Percentiles rank a stretch among this genome's conserved stretches.
Evolutionary conservation across 2,888 invertebrate genomes (phyloP).

Genomic region (Deroplatys truncata): DNA sequence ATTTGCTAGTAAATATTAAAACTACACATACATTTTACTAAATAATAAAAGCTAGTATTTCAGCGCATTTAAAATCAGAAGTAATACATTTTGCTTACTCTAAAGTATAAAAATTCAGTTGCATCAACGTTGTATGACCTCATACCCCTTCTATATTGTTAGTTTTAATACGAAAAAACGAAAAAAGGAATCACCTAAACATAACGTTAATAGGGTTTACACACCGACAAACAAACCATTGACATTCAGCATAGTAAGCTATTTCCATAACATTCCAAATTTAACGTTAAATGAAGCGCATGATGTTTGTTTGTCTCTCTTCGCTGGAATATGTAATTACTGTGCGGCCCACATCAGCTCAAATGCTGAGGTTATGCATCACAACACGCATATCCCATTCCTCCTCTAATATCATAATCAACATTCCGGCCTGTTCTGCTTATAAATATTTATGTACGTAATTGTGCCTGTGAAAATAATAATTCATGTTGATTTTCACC

Average conservation of each 20-base stretch:
- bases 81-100: too few relatives aligned
- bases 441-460: background rate
- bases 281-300: background rate
- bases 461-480: too few relatives aligned
- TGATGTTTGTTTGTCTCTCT: background rate
- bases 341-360: background rate
- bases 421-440: background rate
- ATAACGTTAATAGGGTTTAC: background rate
- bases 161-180: background rate
- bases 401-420: background rate
- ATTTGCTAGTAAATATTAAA: too few relatives aligned
- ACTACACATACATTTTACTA: too few relatives aligned
- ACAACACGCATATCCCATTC: background rate
- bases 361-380: too few relatives aligned
- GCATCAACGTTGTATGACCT: background rate
- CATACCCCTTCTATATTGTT: background rate
- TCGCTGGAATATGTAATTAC: background rate
- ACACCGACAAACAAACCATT: background rate
- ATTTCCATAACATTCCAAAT: background rate
- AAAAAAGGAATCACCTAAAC: background rate
- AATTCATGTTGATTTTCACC: too few relatives aligned
- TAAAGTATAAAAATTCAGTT: background rate
- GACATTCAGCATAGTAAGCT: background rate
- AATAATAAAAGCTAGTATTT: accelerated
- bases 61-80: too few relatives aligned